A percentile compares a stretch with the other conserved stretches of the same genome.
phyloP scores from a whole-genome alignment of 2,113 vertebrate genomes.

The Lichenostomus cassidix region DNA sequence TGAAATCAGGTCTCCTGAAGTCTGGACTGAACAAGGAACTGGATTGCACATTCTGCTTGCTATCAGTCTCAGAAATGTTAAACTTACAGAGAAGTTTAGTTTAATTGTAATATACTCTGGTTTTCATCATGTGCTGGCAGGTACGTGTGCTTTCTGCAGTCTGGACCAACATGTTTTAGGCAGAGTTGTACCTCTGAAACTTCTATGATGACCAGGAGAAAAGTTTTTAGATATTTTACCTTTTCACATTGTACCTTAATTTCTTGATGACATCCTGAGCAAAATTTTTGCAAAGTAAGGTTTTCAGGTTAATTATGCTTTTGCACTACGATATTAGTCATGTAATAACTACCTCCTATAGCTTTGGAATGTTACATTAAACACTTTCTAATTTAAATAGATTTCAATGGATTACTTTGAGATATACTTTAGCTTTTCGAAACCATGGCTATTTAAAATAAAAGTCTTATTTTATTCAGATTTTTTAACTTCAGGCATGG shows the following conservation, averaged over 20 bases:
- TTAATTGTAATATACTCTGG: not conserved
- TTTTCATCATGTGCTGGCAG: not conserved
- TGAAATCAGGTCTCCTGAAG: not conserved
- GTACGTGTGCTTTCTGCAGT: not conserved
- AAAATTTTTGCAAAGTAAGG: not conserved
- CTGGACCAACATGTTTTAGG: not conserved
- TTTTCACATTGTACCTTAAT: not conserved
- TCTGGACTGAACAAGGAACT: not conserved
- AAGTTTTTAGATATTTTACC: not conserved
- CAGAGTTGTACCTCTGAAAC: not conserved
- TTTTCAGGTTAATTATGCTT: not conserved
- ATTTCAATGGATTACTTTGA: not conserved
- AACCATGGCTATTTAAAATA: not conserved
- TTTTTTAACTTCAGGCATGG: not conserved
- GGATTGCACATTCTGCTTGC: not conserved
- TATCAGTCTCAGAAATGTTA: not conserved
- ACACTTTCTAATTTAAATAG: not conserved
- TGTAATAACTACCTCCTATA: not conserved
- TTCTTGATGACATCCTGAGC: not conserved
- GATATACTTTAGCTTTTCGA: not conserved
- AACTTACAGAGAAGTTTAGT: not conserved
- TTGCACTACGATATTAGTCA: not conserved
- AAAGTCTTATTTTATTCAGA: not conserved
- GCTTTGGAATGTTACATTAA: not conserved
- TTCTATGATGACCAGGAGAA: not conserved